Percentiles rank a stretch among this genome's conserved stretches.
Evolutionary conservation across 2,888 invertebrate species (phyloP).

Genomic region (Parnassius orleans): DNA sequence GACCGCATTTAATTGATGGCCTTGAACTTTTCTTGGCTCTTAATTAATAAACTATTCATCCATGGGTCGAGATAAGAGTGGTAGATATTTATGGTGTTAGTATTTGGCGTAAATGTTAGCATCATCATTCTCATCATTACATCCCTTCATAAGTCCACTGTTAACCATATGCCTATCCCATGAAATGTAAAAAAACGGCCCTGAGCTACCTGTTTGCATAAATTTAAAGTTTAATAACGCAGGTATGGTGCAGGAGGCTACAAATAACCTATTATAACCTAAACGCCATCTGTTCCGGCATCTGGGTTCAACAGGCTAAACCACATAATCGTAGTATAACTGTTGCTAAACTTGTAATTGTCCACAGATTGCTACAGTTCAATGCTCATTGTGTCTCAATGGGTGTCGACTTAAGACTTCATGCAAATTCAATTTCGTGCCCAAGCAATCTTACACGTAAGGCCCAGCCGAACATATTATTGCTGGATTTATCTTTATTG

Average conservation of each 20-base stretch:
- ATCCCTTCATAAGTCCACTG: too few species aligned
- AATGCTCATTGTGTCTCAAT: slow-evolving; percentile 61
- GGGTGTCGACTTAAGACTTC: slow-evolving; percentile 76
- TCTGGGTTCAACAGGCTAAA: slow-evolving; percentile 50
- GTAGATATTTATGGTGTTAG: too few species aligned
- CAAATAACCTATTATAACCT: slow-evolving; percentile 18
- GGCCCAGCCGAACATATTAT: slow-evolving; percentile 79
- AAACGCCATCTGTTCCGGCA: slow-evolving; percentile 30
- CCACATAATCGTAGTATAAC: slow-evolving; percentile 59
- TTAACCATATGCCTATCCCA: too few species aligned
- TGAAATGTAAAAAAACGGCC: too few species aligned
- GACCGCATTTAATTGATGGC: too few species aligned
- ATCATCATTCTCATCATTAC: too few species aligned
- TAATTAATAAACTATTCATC: too few species aligned
- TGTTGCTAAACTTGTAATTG: slow-evolving; percentile 65
- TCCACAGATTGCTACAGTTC: slow-evolving; percentile 59
- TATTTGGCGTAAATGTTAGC: too few species aligned
- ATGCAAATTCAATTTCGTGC: slow-evolving; percentile 81
- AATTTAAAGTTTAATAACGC: background rate
- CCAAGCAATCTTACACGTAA: slow-evolving; percentile 75
- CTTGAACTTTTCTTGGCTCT: too few species aligned
- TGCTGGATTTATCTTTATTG: slow-evolving; percentile 81
- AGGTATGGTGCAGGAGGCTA: background rate
- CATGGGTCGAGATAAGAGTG: too few species aligned
- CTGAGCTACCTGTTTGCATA: too few species aligned